phyloP scores from a whole-genome alignment of 53 echinoderm and acorn worm genomes.

The Astropecten irregularis region DNA sequence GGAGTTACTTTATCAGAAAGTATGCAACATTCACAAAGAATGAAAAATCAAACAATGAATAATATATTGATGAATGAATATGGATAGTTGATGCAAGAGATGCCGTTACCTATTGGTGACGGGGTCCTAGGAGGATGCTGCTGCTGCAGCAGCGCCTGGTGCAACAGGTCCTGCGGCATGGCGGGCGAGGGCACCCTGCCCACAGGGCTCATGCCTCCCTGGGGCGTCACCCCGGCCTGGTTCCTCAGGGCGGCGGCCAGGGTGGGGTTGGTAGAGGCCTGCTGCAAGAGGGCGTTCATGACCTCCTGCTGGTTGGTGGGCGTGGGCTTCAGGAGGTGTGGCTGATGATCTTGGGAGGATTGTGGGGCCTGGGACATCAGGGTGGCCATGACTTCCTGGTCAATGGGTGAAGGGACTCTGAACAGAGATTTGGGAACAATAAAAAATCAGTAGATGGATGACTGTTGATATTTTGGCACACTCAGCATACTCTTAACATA shows the following conservation, averaged over 20 bases:
- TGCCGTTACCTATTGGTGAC: slow-evolving; percentile 71
- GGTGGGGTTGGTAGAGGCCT: slow-evolving; percentile 84
- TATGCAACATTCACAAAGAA: too few species aligned
- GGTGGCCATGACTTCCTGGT: slow-evolving; percentile 77
- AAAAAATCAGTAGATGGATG: too few species aligned
- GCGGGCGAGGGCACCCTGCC: slow-evolving; percentile 26
- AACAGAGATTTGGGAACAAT: too few species aligned
- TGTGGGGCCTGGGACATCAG: slow-evolving; percentile 67
- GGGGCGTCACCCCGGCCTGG: slow-evolving; percentile 51
- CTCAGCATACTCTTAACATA: too few species aligned
- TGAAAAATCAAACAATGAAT: too few species aligned
- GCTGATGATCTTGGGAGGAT: slow-evolving; percentile 43
- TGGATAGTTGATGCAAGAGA: too few species aligned
- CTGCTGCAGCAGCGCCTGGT: slow-evolving; percentile 63
- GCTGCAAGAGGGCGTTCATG: slow-evolving; percentile 78
- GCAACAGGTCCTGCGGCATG: slow-evolving; percentile 57
- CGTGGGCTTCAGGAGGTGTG: slow-evolving; percentile 42
- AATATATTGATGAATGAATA: too few species aligned
- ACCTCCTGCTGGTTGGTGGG: slow-evolving; percentile 82
- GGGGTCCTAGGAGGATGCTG: slow-evolving; percentile 64
- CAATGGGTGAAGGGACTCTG: slow-evolving; percentile 76
- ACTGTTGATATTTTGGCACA: too few species aligned
- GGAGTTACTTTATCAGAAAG: too few species aligned
- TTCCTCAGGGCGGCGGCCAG: slow-evolving; percentile 77
- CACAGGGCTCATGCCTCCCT: slow-evolving; percentile 12